Evolutionary conservation across 2,888 invertebrate species (phyloP).

Genomic region (Drosophila niveifrons): DNA sequence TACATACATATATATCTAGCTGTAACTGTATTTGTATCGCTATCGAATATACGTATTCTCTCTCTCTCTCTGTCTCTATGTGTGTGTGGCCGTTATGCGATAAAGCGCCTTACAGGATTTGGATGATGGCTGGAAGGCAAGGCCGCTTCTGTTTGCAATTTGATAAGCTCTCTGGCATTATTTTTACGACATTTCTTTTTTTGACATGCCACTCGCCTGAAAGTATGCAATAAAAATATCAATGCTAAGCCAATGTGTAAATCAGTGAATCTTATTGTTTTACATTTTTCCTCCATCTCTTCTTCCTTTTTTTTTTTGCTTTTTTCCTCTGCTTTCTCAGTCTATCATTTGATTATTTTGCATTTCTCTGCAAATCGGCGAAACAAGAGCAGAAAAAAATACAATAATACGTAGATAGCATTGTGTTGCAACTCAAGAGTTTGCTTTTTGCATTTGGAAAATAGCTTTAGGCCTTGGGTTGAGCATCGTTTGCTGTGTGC

Average conservation of each 20-base stretch:
- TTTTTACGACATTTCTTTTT: slow-evolving; percentile 71
- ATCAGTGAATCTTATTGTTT: slow-evolving; percentile 77
- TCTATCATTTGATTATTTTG: slow-evolving; percentile 50
- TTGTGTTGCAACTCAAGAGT: slow-evolving; percentile 18
- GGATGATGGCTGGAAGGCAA: slow-evolving; percentile 74
- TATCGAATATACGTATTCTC: slow-evolving; percentile 1
- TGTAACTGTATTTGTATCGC: slow-evolving; percentile 14
- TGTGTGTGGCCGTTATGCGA: slow-evolving; percentile 57
- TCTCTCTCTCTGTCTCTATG: slow-evolving; percentile 20
- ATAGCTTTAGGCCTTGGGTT: not conserved
- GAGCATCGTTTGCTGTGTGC: not conserved
- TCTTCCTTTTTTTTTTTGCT: not conserved
- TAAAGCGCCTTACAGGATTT: slow-evolving; percentile 80
- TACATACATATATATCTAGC: slow-evolving; percentile 13
- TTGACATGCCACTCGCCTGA: slow-evolving; percentile 46
- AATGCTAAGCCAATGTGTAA: slow-evolving; percentile 77
- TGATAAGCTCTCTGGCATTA: slow-evolving; percentile 79
- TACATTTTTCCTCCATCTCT: slow-evolving; percentile 32
- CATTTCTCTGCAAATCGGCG: slow-evolving; percentile 24
- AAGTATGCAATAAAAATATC: slow-evolving; percentile 77
- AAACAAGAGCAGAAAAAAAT: not conserved
- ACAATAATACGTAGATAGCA: slow-evolving; percentile 1
- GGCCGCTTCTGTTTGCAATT: slow-evolving; percentile 74
- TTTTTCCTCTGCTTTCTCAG: slow-evolving; percentile 6
- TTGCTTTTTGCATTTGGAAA: not conserved